phyloP scores from a whole-genome alignment of 2,888 invertebrate genomes.

The Eristalis intricaria region DNA sequence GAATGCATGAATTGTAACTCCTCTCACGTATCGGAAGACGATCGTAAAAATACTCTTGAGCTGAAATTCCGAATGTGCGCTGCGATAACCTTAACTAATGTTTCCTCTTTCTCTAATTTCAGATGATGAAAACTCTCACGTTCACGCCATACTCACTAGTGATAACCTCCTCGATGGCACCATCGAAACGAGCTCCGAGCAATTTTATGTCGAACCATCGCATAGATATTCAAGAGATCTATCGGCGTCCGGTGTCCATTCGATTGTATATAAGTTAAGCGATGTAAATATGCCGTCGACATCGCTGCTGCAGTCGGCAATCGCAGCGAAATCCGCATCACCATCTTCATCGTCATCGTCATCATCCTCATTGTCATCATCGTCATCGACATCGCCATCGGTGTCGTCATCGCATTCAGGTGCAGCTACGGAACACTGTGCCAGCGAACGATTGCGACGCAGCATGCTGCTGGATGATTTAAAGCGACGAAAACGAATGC shows the following conservation, averaged over 20 bases:
- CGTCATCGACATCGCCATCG: constrained; percentile 81
- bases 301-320: constrained; percentile 78
- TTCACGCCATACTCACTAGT: constrained; percentile 92
- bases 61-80: not conserved
- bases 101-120: constrained; percentile 77
- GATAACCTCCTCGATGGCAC: constrained; percentile 96
- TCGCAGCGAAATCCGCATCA: constrained; percentile 81
- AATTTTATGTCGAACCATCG: constrained; percentile 89
- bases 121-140: constrained; percentile 91
- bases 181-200: constrained; percentile 88
- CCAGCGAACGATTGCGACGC: constrained; percentile 79
- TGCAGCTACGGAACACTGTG: constrained; percentile 78
- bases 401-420: constrained; percentile 61
- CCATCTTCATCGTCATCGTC: constrained; percentile 74
- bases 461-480: constrained; percentile 75
- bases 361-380: constrained; percentile 78
- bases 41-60: not conserved
- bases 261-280: constrained; percentile 91
- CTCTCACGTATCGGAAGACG: constrained; percentile 39
- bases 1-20: not conserved
- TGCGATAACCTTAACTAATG: constrained; percentile 31
- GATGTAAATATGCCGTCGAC: constrained; percentile 84
- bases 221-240: constrained; percentile 82
- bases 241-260: constrained; percentile 85
- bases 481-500: constrained; percentile 74